Conservation (phyloP, 2,888 invertebrate genomes). For the Pegoplata infirma region DNA sequence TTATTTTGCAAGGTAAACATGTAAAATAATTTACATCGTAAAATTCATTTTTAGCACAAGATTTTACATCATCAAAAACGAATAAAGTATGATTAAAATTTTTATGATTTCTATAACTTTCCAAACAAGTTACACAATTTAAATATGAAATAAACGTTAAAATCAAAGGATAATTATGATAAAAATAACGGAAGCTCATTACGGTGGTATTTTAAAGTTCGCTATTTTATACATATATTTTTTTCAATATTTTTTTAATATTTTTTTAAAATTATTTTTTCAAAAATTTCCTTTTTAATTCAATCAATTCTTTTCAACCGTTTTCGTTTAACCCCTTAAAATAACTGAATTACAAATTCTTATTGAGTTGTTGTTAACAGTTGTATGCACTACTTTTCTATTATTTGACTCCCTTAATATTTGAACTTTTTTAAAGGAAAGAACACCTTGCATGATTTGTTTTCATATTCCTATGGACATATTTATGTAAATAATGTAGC, state of each 20-base stretch:
- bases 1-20: slow-evolving; percentile 78
- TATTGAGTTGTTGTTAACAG: slow-evolving; percentile 2
- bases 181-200: slow-evolving; percentile 57
- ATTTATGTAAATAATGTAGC: slow-evolving; percentile 25
- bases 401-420: slow-evolving; percentile 37
- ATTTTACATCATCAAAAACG: slow-evolving; percentile 65
- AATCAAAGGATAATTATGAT: neutral
- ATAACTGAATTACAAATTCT: slow-evolving; percentile 36
- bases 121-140: slow-evolving; percentile 26
- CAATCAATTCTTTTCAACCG: slow-evolving; percentile 22
- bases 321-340: slow-evolving; percentile 47
- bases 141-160: slow-evolving; percentile 25
- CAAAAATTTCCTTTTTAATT: neutral
- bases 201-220: neutral
- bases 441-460: slow-evolving; percentile 39
- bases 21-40: slow-evolving; percentile 79
- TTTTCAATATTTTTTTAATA: slow-evolving; percentile 2
- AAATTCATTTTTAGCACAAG: slow-evolving; percentile 78
- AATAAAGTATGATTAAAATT: slow-evolving; percentile 64
- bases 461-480: slow-evolving; percentile 34
- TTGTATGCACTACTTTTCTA: neutral
- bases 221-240: slow-evolving; percentile 5
- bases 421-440: slow-evolving; percentile 19
- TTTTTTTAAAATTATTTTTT: slow-evolving; percentile 7
- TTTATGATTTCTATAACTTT: slow-evolving; percentile 42